Conservation (phyloP, 2,888 invertebrate species). For the Trisateles emortualis region DNA sequence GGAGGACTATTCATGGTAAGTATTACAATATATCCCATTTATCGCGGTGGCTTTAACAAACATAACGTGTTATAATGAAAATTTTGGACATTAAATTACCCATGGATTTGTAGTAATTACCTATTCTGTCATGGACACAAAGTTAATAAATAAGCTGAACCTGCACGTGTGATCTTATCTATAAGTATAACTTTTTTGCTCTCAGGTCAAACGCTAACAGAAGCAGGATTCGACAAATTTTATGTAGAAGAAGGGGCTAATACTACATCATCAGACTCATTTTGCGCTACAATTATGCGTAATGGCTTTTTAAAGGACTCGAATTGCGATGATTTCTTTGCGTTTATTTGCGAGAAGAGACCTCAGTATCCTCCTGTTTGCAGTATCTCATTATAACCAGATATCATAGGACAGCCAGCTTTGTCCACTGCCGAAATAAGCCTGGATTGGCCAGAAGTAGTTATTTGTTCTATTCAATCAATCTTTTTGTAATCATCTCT, state of each 20-base stretch:
- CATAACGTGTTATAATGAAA: too few species aligned
- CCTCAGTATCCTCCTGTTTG: constrained; percentile 22
- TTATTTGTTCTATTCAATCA: too few species aligned
- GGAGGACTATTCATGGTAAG: constrained; percentile 59
- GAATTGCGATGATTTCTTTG: constrained; percentile 40
- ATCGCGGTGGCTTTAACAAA: too few species aligned
- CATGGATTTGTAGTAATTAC: too few species aligned
- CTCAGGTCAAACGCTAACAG: constrained; percentile 54
- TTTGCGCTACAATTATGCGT: constrained; percentile 54
- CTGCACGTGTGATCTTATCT: too few species aligned
- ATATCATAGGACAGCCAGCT: not conserved
- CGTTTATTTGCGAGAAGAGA: constrained; percentile 35
- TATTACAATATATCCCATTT: too few species aligned
- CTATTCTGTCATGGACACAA: too few species aligned
- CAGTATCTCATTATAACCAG: not conserved
- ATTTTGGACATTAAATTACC: too few species aligned
- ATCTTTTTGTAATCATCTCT: too few species aligned
- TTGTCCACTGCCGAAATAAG: not conserved
- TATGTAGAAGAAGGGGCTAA: constrained; percentile 55
- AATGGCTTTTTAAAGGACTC: constrained; percentile 51
- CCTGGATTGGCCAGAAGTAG: too few species aligned
- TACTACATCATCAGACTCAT: constrained; percentile 45
- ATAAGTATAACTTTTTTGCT: not conserved
- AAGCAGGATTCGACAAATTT: constrained; percentile 61
- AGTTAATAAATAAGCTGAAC: too few species aligned